Conservation (phyloP, 2,797 vertebrate species). For the Sebastes goodei region DNA sequence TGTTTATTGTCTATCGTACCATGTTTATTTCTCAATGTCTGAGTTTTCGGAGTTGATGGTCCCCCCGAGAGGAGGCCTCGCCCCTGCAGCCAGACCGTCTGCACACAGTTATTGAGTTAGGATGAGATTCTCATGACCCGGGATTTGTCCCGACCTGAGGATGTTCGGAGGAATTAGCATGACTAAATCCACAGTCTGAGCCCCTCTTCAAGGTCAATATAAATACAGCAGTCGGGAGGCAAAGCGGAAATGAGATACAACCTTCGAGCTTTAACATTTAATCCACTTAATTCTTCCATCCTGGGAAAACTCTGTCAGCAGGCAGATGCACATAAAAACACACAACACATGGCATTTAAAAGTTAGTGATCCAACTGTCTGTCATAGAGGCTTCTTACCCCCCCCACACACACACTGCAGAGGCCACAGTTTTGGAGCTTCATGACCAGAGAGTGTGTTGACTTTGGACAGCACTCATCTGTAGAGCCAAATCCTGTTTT, state of each 20-base stretch:
- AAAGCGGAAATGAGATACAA: slow-evolving; percentile 35
- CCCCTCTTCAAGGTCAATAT: slow-evolving; percentile 23
- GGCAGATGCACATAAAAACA: neutral
- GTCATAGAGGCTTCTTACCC: neutral
- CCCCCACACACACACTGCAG: neutral
- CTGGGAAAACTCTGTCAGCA: slow-evolving; percentile 9
- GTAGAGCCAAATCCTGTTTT: slow-evolving; percentile 34
- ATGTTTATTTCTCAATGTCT: slow-evolving; percentile 20
- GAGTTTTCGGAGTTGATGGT: neutral
- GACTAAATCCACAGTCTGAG: slow-evolving; percentile 34
- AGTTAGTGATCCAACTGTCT: neutral
- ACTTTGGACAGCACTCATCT: slow-evolving; percentile 39
- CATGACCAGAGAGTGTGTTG: slow-evolving; percentile 29
- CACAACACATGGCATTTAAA: neutral
- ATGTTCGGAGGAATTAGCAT: slow-evolving; percentile 19
- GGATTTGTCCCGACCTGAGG: slow-evolving; percentile 17
- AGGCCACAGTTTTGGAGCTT: slow-evolving; percentile 1
- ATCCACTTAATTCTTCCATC: slow-evolving; percentile 18
- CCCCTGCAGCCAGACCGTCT: slow-evolving; percentile 32
- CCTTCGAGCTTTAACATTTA: slow-evolving; percentile 26
- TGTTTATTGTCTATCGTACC: neutral
- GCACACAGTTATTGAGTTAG: slow-evolving; percentile 19
- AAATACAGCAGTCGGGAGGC: slow-evolving; percentile 16
- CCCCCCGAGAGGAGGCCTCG: slow-evolving; percentile 8
- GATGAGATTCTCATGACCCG: slow-evolving; percentile 60